Evolutionary conservation across 2,113 vertebrate species (phyloP), one percentile per base, ranked within the genome.

Genomic region (Halcyon senegalensis): DNA sequence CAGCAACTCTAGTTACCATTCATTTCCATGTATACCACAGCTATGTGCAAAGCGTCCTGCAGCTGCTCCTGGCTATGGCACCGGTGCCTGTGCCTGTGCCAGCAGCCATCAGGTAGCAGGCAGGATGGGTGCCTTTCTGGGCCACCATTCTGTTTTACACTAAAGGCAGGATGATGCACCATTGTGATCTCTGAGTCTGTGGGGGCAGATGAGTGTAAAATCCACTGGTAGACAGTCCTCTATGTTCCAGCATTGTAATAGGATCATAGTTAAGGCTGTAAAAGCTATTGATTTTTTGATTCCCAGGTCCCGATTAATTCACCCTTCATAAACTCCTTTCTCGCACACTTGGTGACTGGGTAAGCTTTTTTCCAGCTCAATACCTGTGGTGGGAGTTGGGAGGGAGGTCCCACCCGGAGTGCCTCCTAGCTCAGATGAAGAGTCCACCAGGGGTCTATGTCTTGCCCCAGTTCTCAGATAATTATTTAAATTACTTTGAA

Each of bases 21-120:
- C 89, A 82, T 89, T 92, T 70, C 86, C 81, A 43, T 79, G 25
- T 67, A 79, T 41, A 87, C 66, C 96, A 82, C 84, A 92, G 96
- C 31, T 76, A 41, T 39, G 87, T 25, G 75, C 78, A 77, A 18
- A 73, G 88, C 6, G 0, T 86, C 76, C 88, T 13, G 68, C 12
- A 5, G 90, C 81, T 81, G 56, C 73, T 28, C 48, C 80, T 72
- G 84, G 84, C 63, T 8, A 27, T 1, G 3, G 88, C 0, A 0
- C 72, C 10, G 2, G 19, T 0, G 6, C 30, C 55, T 35, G 23
- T 0, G 6, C 30, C 59, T 35, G 4, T 43, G 21, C 58, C 15
- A 33, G n/a, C 62, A 56, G 62, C 74, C 2, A 0, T 10, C 85
- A 66, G 75, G 85, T 75, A 63, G 35, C 0, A 1, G 55, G 19